phyloP scores from a whole-genome alignment of 1,140 invertebrate genomes.

The Lepidurus couesii region DNA sequence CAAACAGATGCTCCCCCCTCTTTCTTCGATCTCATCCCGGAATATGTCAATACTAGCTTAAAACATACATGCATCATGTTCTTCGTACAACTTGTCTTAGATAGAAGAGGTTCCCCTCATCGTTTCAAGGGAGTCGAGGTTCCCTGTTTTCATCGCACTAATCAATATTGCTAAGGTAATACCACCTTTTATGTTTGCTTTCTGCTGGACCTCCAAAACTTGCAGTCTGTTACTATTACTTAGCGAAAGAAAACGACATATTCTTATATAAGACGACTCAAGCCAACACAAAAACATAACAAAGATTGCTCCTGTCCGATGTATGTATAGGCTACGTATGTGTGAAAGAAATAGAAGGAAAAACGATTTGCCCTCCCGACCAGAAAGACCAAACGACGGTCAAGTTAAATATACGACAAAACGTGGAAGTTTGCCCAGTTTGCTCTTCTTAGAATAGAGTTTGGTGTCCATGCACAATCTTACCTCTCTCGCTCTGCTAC shows the following conservation, averaged over 20 bases:
- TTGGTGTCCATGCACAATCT: too few species aligned
- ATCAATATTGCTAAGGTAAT: slow-evolving; percentile 19
- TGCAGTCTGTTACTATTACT: too few species aligned
- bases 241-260: too few species aligned
- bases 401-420: slow-evolving; percentile 8
- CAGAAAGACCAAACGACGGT: neutral
- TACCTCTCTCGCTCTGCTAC: too few species aligned
- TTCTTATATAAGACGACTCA: too few species aligned
- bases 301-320: too few species aligned
- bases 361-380: neutral
- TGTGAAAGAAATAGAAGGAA: neutral
- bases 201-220: too few species aligned
- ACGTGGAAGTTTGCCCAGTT: neutral
- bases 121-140: neutral
- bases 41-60: slow-evolving; percentile 1
- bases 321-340: too few species aligned
- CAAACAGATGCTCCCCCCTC: neutral
- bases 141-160: neutral
- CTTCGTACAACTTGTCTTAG: too few species aligned
- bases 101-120: neutral
- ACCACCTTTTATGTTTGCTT: neutral
- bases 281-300: too few species aligned
- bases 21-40: neutral
- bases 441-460: neutral
- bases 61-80: neutral